Evolutionary conservation across 2,888 invertebrate genomes (phyloP).

Genomic region (Drosophila acutilabella): DNA sequence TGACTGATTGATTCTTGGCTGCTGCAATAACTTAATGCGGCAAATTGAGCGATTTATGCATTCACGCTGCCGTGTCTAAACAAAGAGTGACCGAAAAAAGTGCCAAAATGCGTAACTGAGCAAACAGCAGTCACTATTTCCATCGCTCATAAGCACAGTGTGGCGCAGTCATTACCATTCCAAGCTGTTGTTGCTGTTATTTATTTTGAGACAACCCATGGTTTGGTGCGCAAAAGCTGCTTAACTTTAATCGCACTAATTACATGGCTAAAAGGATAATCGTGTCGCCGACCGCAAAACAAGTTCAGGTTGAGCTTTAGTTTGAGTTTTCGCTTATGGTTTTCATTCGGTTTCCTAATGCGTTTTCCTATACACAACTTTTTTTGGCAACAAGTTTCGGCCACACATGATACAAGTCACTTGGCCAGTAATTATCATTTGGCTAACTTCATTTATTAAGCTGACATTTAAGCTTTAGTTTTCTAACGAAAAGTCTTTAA

Average conservation of each 20-base stretch:
- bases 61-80: conserved; percentile 34
- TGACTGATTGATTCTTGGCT: conserved; percentile 32
- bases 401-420: background rate
- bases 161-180: conserved; percentile 15
- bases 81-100: conserved; percentile 37
- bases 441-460: conserved; percentile 5
- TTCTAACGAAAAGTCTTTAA: background rate
- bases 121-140: conserved; percentile 39
- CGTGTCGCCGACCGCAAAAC: conserved; percentile 74
- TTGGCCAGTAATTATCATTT: background rate
- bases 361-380: background rate
- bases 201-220: conserved; percentile 31
- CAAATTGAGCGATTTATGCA: conserved; percentile 74
- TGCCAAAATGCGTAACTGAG: conserved; percentile 47
- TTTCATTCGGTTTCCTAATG: conserved; percentile 29
- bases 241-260: conserved; percentile 77
- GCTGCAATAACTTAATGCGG: conserved; percentile 61
- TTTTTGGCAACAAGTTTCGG: background rate
- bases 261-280: conserved; percentile 82
- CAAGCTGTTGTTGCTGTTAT: conserved; percentile 6
- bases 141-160: conserved; percentile 17
- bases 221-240: conserved; percentile 30
- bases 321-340: conserved; percentile 4
- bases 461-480: conserved; percentile 1
- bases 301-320: conserved; percentile 33